Conservation (phyloP, 2,113 vertebrate genomes). For the Vulpes lagopus region DNA sequence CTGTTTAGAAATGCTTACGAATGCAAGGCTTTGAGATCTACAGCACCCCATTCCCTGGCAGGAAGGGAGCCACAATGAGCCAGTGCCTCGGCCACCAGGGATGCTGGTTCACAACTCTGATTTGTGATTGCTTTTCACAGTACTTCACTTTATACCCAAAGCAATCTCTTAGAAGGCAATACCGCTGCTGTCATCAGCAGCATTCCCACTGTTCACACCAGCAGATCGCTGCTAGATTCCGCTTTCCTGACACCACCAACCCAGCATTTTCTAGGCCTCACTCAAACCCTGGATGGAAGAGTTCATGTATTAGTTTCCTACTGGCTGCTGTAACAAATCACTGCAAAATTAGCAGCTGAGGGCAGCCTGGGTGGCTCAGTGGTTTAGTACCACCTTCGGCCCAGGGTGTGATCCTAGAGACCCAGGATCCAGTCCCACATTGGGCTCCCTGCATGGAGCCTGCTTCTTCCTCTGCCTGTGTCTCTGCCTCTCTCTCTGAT, state of each 20-base stretch:
- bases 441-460: too few species aligned
- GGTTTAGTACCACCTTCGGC: too few species aligned
- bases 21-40: not conserved
- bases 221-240: not conserved
- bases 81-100: rapidly evolving
- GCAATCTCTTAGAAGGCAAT: too few species aligned
- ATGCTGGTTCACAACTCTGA: not conserved
- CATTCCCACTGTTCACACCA: not conserved
- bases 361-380: too few species aligned
- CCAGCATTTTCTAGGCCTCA: not conserved
- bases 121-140: not conserved
- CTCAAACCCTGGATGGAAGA: rapidly evolving
- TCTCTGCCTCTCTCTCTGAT: too few species aligned
- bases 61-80: not conserved
- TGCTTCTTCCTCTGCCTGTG: too few species aligned
- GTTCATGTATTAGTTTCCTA: not conserved
- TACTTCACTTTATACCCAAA: not conserved
- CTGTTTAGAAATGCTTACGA: not conserved
- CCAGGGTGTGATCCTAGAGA: too few species aligned
- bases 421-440: too few species aligned
- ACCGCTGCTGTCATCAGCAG: too few species aligned
- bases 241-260: not conserved
- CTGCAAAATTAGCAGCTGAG: not conserved
- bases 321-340: not conserved
- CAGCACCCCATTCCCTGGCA: rapidly evolving